Evolutionary conservation across 2,113 vertebrate genomes (phyloP).

Genomic region (Tautogolabrus adspersus): DNA sequence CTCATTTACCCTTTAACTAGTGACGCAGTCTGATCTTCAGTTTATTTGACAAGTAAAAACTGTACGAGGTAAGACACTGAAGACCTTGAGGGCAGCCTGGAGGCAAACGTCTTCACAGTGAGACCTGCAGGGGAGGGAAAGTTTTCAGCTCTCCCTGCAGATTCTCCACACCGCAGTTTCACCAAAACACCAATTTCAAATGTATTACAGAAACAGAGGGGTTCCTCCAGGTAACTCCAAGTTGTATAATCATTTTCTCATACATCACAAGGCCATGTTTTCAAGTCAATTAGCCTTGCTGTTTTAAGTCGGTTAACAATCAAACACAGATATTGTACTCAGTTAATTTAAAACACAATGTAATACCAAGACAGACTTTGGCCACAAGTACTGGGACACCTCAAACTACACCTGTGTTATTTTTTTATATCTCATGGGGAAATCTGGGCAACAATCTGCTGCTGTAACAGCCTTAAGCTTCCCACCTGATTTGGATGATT

Average conservation of each 20-base stretch:
- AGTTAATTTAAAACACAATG: background rate
- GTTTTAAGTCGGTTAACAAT: background rate
- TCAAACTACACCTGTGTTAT: no score
- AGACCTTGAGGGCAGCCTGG: conserved; percentile 33
- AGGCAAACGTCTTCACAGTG: conserved; percentile 42
- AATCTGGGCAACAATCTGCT: no score
- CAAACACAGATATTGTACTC: background rate
- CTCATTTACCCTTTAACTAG: conserved; percentile 4
- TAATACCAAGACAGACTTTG: background rate
- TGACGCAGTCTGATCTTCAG: conserved; percentile 10
- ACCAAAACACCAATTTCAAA: background rate
- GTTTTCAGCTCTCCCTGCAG: conserved; percentile 25
- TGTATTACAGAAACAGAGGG: background rate
- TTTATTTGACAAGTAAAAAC: conserved; percentile 32
- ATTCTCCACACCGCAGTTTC: conserved; percentile 11
- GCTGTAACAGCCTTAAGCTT: no score
- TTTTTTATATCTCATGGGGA: no score
- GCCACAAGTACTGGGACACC: no score
- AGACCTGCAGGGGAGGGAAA: conserved; percentile 22
- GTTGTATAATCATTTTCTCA: background rate
- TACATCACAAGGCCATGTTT: background rate
- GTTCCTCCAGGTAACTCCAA: background rate
- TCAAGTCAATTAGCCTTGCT: background rate
- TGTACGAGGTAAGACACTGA: conserved; percentile 12
- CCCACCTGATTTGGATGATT: no score